Evolutionary conservation across 2,888 invertebrate species (phyloP), one percentile per base, ranked within the genome.

Genomic region (Amphipyra berbera): DNA sequence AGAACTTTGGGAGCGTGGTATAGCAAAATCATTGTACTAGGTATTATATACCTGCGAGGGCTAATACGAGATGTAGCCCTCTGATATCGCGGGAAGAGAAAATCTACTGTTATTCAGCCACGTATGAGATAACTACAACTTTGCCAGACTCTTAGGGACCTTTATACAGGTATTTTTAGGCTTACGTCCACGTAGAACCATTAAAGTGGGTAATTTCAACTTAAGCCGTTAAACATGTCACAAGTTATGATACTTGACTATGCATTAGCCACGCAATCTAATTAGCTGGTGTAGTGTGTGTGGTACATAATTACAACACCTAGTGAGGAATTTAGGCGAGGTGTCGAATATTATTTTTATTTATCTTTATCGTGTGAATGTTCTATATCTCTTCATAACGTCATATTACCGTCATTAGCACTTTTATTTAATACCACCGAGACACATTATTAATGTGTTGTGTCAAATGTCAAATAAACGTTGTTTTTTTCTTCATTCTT

Each of bases 241-340:
- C 52, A 59, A 67, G 54, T 67, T 58, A 59, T 55, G 30, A 55
- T 50, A 46, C 54, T 67, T 44, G 37, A 42, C 30, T 55, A 42
- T 40, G 45, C 15, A 58, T 54, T 47, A 54, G 33, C 33, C 37
- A 55, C 47, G 74, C 68, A 67, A 68, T 45, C 52, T 44, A 53
- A 73, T 67, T 67, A 64, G 50, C 48, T 14, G 13, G 47, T 46
- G n/a, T 35, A 15, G 44, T 53, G 37, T 7, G 44, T 53, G 37
- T 7, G 27, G 30, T 46, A 65, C 37, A 38, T 64, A 64, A 67
- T 72, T 55, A 72, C 30, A 40, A 65, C 66, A 47, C 54, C 30
- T 30, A 30, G 30, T 30, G 30, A 55, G 30, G 14, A 45, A 50
- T 50, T 55, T 14, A 55, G 56, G 55, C 12, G 35, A 55, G 27